Base-by-base conservation (phyloP, 2,113 vertebrate species). In the Scophthalmus maximus region DNA sequence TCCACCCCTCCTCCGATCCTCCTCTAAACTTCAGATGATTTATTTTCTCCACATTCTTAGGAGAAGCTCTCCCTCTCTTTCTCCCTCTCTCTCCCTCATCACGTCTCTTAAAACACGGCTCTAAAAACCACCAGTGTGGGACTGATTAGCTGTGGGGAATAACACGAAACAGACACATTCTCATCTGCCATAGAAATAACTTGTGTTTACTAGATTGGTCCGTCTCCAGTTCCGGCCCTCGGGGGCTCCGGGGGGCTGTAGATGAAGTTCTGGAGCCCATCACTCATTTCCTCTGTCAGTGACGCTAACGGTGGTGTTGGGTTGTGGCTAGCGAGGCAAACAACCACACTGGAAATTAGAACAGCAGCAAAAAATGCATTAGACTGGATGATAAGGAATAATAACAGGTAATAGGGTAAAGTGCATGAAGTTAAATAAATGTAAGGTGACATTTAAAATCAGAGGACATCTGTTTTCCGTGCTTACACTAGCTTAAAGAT, bases 151-250 rank as follows among this genome's bases (percentile, higher is more conserved):
- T 4, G 1, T 0, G 1, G 62, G 46, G 34, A 60, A 2, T 64
- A 83, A 85, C 68, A 18, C 53, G 46, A 61, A 83, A 30, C 83
- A 88, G 68, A 59, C 56, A 3, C 22, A 4, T 53, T 58, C 26
- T 44, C 34, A 1, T 63, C 44, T 2, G 2, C 18, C n/a, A 2
- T 15, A 49, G 30, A 70, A 70, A 58, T 38, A 58, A 22, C 25
- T n/a, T 3, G 25, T 25, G 49, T 61, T 51, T 36, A 10, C 3
- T 15, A 8, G 14, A 25, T 2, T 10, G n/a, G 18, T 36, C 11
- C 50, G 6, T 15, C 5, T 50, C 47, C 47, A 14, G 9, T 20
- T 50, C 25, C 49, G 3, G 23, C 15, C 34, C 9, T 32, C 6
- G 25, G 26, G 20, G 36, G 3, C 49, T 26, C 34, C 9, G 40